Evolutionary conservation across 2,888 invertebrate genomes (phyloP), one percentile per base, ranked within the genome.

Genomic region (Anagyrus pseudococci): DNA sequence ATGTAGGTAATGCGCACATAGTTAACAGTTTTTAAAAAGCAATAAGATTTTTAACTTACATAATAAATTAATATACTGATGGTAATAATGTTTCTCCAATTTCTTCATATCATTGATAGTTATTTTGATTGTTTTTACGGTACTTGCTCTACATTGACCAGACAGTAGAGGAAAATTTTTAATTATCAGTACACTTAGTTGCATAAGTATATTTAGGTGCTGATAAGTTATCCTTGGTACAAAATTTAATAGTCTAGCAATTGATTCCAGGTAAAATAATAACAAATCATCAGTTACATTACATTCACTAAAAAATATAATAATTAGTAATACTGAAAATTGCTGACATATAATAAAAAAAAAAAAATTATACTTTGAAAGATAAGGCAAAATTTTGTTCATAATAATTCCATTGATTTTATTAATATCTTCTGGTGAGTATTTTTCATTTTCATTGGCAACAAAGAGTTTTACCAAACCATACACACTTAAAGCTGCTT

Each of bases 381-480:
- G 77, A 10, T 76, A 67, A 40, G 74, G 68, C 44, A 73, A 67
- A 25, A 84, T 82, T 64, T 78, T 77, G 66, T 83, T 81, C 25
- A 83, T 77, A 22, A 86, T 79, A 2, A 80, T 67, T 2, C 81
- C 75, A 71, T 83, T 84, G 67, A 84, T 75, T 25, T 80, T 72
- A 10, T 75, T 74, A 1, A 84, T 75, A 63, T 83, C 79, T 7
- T 74, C 68, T 2, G 75, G 64, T 70, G 82, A 77, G 75, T 85
- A 77, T 65, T 75, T 70, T 67, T 80, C 79, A 64, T 82, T 83
- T 3, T 13, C 73, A n/a, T 77, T 80, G 23, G 87, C n/a, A n/a
- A n/a, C n/a, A n/a, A n/a, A 84, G 73, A 89, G 82, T 58, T 84
- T 80, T 41, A 87, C 87, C 71, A 87, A 85, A 40, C 88, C 88